These are phyloP conservation scores for Elysia crispata DNA, from an alignment of 2,888 invertebrate genomes.

Conservation along the genomic window DNA sequence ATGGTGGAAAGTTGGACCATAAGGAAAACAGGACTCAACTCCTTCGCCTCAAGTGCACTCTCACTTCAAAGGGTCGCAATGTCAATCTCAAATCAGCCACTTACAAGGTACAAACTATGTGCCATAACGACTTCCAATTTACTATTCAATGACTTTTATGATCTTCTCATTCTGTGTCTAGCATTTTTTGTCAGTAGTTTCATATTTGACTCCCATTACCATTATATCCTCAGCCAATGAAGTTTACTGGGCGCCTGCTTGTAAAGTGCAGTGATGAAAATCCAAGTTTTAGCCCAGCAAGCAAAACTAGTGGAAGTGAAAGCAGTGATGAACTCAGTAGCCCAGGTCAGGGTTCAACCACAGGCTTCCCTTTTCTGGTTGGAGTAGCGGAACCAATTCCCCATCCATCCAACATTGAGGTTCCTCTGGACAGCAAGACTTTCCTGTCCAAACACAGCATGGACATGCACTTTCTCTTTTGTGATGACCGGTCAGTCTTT, in stretches of 20 bases:
- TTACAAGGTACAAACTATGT: constrained; percentile 86
- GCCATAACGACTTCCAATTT: too few species aligned
- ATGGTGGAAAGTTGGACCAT: constrained; percentile 15
- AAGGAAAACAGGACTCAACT: constrained; percentile 81
- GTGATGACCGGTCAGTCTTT: constrained; percentile 89
- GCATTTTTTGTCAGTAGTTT: too few species aligned
- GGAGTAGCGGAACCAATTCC: constrained; percentile 90
- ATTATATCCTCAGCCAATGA: constrained; percentile 85
- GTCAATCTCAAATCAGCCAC: constrained; percentile 96
- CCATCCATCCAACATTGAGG: constrained; percentile 94
- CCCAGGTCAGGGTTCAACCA: background rate
- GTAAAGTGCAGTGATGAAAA: constrained; percentile 31
- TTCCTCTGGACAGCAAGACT: constrained; percentile 91
- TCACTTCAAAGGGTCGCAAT: constrained; percentile 95
- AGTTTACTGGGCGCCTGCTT: constrained; percentile 86
- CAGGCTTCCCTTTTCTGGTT: constrained; percentile 79
- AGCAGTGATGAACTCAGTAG: background rate
- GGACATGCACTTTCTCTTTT: constrained; percentile 96
- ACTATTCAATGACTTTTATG: too few species aligned
- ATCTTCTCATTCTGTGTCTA: too few species aligned
- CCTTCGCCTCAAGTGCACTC: constrained; percentile 93
- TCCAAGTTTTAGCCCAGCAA: background rate
- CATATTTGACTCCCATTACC: too few species aligned
- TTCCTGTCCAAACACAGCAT: constrained; percentile 94
- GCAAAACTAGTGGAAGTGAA: too few species aligned